Base-by-base conservation (phyloP, 2,113 vertebrate species). In the Labeo catla region DNA sequence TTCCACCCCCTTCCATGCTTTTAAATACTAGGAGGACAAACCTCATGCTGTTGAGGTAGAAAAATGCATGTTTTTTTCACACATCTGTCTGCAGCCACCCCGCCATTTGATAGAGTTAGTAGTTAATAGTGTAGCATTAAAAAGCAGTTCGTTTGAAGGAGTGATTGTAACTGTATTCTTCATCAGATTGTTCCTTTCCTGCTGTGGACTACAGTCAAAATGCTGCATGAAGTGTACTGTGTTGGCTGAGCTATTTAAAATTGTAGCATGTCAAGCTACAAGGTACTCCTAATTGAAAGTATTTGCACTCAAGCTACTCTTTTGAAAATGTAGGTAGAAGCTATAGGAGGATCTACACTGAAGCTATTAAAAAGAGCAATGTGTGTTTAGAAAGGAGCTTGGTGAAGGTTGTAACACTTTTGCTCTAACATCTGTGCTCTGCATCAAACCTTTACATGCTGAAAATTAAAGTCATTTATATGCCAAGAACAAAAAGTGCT, bases 171-270 rank as follows among this genome's bases (percentile, higher is more conserved):
- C 82, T 77, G 45, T 76, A 85, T 88, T 23, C 63, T 83, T 73
- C 49, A 61, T 85, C 72, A 77, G 61, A 81, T 82, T 77, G 70
- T 70, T 65, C n/a, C 13, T 83, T 84, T 85, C 77, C 63, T 34
- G 81, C 61, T 86, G 79, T 63, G 45, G 19, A 76, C 12, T 76
- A 36, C 59, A 73, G 36, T 68, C 45, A 88, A 52, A 28, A 76
- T 16, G 13, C 65, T 84, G 83, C 68, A 10, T 11, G 12, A 50
- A 77, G n/a, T 77, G 34, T 50, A 39, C 39, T 52, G n/a, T 76
- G 21, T 23, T 76, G 11, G 4, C 4, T n/a, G 43, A n/a, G 72
- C 39, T 49, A 47, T 76, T 49, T 47, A 76, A 76, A 70, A 70
- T 39, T 19, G 34, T 70, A 39, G 15, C 66, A 39, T 19, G 66